Conservation (phyloP, 1,140 invertebrate genomes). For the Drosophila sproati region DNA sequence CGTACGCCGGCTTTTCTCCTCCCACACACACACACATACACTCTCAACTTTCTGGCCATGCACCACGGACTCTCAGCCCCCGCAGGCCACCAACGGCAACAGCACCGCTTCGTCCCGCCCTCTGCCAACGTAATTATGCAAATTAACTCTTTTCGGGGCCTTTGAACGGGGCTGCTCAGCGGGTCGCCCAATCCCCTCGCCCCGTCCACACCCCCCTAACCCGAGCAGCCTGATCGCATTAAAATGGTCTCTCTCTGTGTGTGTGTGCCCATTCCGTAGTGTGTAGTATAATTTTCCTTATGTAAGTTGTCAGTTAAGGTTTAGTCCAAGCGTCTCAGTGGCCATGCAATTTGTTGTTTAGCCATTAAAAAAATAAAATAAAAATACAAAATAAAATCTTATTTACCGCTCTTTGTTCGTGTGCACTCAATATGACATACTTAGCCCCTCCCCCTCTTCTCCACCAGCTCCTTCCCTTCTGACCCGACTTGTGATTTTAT, state of each 20-base stretch:
- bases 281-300: slow-evolving; percentile 49
- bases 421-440: slow-evolving; percentile 74
- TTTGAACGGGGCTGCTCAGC: slow-evolving; percentile 60
- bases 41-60: slow-evolving; percentile 49
- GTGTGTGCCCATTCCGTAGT: slow-evolving; percentile 23
- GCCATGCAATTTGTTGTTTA: slow-evolving; percentile 66
- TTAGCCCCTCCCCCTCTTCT: slow-evolving; percentile 13
- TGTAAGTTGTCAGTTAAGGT: slow-evolving; percentile 73
- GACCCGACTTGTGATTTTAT: background rate
- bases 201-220: background rate
- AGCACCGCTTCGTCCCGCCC: slow-evolving; percentile 12
- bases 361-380: slow-evolving; percentile 50
- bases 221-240: slow-evolving; percentile 28
- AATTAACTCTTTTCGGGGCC: slow-evolving; percentile 80
- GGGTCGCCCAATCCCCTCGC: slow-evolving; percentile 40
- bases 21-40: slow-evolving; percentile 14
- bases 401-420: slow-evolving; percentile 68
- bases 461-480: background rate
- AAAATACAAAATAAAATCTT: slow-evolving; percentile 16
- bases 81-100: slow-evolving; percentile 4
- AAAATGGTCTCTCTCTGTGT: slow-evolving; percentile 25
- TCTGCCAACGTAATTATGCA: slow-evolving; percentile 73
- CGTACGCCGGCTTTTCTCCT: background rate
- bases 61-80: slow-evolving; percentile 35
- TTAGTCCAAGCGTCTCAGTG: slow-evolving; percentile 45